Evolutionary conservation across 92 coral and sea anemone genomes (phyloP).

Genomic region (Ricordea florida): DNA sequence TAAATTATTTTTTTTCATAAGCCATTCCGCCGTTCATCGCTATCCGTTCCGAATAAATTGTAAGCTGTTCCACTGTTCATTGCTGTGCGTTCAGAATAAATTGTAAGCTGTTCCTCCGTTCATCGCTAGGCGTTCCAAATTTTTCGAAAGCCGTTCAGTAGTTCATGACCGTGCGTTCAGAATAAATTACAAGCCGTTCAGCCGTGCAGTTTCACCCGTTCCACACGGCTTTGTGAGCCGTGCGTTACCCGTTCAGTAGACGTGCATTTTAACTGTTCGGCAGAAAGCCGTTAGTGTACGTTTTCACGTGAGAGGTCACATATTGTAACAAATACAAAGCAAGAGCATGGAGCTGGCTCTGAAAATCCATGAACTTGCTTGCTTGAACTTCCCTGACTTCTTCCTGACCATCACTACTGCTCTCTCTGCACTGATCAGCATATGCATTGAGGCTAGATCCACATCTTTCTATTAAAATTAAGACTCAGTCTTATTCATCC

Average conservation of each 20-base stretch:
- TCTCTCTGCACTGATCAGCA: background rate
- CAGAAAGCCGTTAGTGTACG: background rate
- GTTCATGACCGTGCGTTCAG: too few species aligned
- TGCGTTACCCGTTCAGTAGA: background rate
- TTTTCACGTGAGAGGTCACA: background rate
- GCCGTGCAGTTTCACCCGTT: too few species aligned
- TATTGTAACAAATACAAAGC: background rate
- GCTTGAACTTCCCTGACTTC: background rate
- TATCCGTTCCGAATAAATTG: too few species aligned
- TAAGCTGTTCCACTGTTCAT: too few species aligned
- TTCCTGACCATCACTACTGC: background rate
- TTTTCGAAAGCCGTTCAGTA: too few species aligned
- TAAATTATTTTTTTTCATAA: too few species aligned
- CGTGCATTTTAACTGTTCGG: background rate
- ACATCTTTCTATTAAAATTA: background rate
- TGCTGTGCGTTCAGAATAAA: too few species aligned
- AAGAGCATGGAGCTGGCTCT: background rate
- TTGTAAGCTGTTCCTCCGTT: too few species aligned
- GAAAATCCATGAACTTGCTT: background rate
- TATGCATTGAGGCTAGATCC: background rate
- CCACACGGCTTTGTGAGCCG: too few species aligned
- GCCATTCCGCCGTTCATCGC: too few species aligned
- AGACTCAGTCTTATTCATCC: background rate
- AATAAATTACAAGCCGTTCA: too few species aligned
- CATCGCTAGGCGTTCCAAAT: too few species aligned